Conservation (phyloP, 2,888 invertebrate species). For the Ennomos quercinarius region DNA sequence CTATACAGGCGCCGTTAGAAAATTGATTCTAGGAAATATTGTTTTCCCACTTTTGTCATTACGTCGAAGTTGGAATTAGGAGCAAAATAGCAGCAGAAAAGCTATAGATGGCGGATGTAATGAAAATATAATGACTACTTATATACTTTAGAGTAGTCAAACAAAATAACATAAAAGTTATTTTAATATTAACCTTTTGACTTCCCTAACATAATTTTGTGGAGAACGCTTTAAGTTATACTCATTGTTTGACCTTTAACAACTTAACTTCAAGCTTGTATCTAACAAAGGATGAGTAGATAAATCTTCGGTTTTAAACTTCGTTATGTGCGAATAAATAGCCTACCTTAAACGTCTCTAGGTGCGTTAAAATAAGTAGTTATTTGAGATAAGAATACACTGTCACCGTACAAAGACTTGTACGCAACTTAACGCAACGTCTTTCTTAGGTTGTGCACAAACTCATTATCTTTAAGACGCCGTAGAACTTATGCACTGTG, state of each 20-base stretch:
- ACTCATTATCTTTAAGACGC: slow-evolving; percentile 81
- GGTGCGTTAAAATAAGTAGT: slow-evolving; percentile 67
- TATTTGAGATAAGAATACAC: slow-evolving; percentile 70
- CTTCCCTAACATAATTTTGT: slow-evolving; percentile 47
- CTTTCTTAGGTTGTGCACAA: slow-evolving; percentile 71
- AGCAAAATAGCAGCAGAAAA: no score
- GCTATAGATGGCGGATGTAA: no score
- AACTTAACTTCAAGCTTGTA: slow-evolving; percentile 56
- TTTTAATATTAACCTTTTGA: slow-evolving; percentile 48
- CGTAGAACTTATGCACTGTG: slow-evolving; percentile 76
- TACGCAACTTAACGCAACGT: slow-evolving; percentile 59
- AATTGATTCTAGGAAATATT: no score
- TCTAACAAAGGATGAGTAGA: slow-evolving; percentile 62
- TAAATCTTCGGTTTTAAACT: slow-evolving; percentile 75
- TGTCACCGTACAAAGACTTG: slow-evolving; percentile 64
- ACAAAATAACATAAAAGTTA: background rate
- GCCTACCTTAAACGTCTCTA: slow-evolving; percentile 65
- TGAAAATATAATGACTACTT: no score
- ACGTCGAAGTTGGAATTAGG: no score
- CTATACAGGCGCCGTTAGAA: no score
- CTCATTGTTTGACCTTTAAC: slow-evolving; percentile 63
- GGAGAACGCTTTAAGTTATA: slow-evolving; percentile 58
- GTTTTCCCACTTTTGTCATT: no score
- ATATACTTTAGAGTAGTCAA: no score
- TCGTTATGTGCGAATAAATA: slow-evolving; percentile 68